Base-by-base conservation (phyloP, 2,888 invertebrate species). In the Cartodere bifasciata region DNA sequence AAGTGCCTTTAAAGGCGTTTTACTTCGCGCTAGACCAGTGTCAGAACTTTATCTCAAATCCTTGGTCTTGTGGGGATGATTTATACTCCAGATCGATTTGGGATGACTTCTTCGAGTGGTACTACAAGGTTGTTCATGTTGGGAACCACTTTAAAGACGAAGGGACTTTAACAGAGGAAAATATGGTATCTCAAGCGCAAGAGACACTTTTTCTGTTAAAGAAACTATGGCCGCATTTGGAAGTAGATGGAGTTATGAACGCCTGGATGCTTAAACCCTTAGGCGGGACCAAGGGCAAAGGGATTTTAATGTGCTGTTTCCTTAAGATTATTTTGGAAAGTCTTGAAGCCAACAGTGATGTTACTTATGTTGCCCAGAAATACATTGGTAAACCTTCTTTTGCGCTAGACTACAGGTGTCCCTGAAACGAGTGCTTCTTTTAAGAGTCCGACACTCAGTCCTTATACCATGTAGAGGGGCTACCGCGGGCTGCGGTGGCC, bases 201-300 rank as follows among this genome's bases (percentile, higher is more conserved):
- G 52, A 57, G 53, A 64, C 75, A 7, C 67, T 66, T 41, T 65
- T 63, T 43, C 58, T 77, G 34, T 50, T 83, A 5, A 64, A 65
- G 36, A 67, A 72, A 44, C 62, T 82, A 14, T 70, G 72, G 42
- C 72, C 76, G 0, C 73, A 73, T 48, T 54, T 79, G 28, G 65
- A 68, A 37, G 71, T 76, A 52, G 88, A 88, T 60, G 90, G 90
- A 1, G 68, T 68, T 40, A 70, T 75, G 50, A 87, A 90, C 58
- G 73, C 88, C 42, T 91, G 90, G 90, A 87, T 91, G 37, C 67
- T 91, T 23, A 91, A 91, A 54, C 90, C 90, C 1, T 79, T 78
- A 2, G 76, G 78, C 47, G 75, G 80, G 41, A 84, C 82, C 16
- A 68, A 86, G 46, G 90, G 90, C 0, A 66, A 78, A 52, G 90